These are phyloP conservation scores for Trichogramma evanescens DNA, from an alignment of 2,888 invertebrate genomes.

Conservation along the genomic window DNA sequence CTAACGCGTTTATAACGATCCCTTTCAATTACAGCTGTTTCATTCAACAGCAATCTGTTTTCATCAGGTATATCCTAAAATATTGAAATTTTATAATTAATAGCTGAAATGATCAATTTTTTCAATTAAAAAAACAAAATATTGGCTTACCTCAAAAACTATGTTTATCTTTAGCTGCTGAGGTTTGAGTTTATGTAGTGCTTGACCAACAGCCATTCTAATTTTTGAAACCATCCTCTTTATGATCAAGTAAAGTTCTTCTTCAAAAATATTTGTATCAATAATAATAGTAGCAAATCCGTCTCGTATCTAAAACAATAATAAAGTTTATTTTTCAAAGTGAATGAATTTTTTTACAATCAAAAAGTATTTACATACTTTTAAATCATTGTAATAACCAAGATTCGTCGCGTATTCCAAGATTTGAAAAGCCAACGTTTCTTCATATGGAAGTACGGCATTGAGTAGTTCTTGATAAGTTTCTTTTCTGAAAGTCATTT, in stretches of 20 bases:
- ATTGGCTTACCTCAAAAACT: slow-evolving; percentile 26
- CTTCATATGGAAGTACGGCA: slow-evolving; percentile 26
- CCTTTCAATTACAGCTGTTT: background rate
- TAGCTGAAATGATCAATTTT: background rate
- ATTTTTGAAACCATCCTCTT: slow-evolving; percentile 27
- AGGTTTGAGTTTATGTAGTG: slow-evolving; percentile 21
- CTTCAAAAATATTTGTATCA: slow-evolving; percentile 30
- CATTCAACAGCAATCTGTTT: slow-evolving; percentile 7
- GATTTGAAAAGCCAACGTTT: slow-evolving; percentile 28
- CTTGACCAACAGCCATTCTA: slow-evolving; percentile 27
- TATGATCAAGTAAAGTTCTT: slow-evolving; percentile 34
- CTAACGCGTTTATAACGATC: slow-evolving; percentile 10
- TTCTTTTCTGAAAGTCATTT: slow-evolving; percentile 22
- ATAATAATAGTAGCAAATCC: slow-evolving; percentile 25
- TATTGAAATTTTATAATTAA: background rate
- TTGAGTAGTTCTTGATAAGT: slow-evolving; percentile 28
- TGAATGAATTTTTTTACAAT: background rate
- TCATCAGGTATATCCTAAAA: slow-evolving; percentile 17
- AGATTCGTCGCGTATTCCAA: slow-evolving; percentile 30
- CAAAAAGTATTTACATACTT: slow-evolving; percentile 22
- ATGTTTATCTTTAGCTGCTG: slow-evolving; percentile 22
- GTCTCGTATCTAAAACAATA: slow-evolving; percentile 13
- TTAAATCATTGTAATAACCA: slow-evolving; percentile 28
- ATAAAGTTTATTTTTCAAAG: background rate
- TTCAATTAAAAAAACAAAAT: background rate